phyloP scores from a whole-genome alignment of 2,113 vertebrate species.

The Leiothrix lutea region DNA sequence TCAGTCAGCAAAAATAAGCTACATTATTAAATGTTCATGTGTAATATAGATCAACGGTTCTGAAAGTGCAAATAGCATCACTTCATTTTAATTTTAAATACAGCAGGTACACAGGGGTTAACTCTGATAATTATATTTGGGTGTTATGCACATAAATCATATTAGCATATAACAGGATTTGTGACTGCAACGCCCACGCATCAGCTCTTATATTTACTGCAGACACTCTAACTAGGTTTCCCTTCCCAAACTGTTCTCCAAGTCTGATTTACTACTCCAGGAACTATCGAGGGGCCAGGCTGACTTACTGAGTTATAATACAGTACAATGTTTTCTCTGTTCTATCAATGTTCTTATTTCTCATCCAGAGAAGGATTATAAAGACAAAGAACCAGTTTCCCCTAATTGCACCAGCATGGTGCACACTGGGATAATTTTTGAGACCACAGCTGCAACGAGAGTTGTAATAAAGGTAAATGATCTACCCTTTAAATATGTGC shows the following conservation, averaged over 20 bases:
- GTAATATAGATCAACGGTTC: neutral
- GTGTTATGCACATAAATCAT: neutral
- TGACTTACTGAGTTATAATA: neutral
- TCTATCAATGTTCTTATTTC: neutral
- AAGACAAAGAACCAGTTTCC: neutral
- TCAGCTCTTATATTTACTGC: neutral
- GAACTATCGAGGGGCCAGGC: neutral
- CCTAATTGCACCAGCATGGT: neutral
- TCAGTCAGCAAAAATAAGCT: neutral
- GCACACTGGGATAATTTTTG: constrained; percentile 31
- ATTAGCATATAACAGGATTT: constrained; percentile 43
- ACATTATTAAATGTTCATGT: neutral
- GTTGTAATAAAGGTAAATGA: constrained; percentile 45
- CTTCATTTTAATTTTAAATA: constrained; percentile 30
- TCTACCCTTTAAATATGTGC: neutral
- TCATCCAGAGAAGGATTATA: neutral
- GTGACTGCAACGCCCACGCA: neutral
- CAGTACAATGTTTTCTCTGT: neutral
- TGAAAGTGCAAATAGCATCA: neutral
- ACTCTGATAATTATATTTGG: neutral
- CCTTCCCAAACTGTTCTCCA: neutral
- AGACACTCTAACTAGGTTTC: constrained; percentile 4
- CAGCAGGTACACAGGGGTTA: constrained; percentile 2
- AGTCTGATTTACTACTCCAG: neutral
- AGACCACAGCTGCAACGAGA: neutral